phyloP scores from a whole-genome alignment of 2,888 invertebrate species.

The Mystacides longicornis region DNA sequence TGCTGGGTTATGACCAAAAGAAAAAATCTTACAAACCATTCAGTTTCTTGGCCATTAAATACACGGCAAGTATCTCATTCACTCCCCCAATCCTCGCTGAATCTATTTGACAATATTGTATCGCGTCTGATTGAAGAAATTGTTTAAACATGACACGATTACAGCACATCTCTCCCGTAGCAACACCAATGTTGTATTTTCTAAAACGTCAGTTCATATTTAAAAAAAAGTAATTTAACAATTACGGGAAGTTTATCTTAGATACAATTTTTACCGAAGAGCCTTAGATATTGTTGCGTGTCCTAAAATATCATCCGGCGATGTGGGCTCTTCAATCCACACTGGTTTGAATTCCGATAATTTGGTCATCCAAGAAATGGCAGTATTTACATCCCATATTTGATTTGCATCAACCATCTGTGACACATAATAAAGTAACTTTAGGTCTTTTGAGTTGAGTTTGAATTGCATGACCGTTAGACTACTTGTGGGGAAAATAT shows the following conservation, averaged over 20 bases:
- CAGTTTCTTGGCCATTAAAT: slow-evolving; percentile 81
- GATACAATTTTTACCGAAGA: slow-evolving; percentile 36
- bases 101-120: slow-evolving; percentile 88
- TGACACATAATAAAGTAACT: too few species aligned
- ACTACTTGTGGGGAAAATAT: too few species aligned
- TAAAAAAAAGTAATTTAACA: background rate
- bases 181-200: slow-evolving; percentile 65
- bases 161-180: slow-evolving; percentile 88
- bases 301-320: slow-evolving; percentile 85
- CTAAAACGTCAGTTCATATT: slow-evolving; percentile 42
- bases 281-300: slow-evolving; percentile 74
- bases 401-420: slow-evolving; percentile 87
- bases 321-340: slow-evolving; percentile 93
- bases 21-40: too few species aligned
- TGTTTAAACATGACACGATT: slow-evolving; percentile 91
- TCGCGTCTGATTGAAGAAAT: slow-evolving; percentile 69
- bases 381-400: slow-evolving; percentile 79
- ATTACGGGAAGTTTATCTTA: too few species aligned
- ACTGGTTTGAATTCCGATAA: slow-evolving; percentile 64
- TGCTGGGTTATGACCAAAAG: too few species aligned
- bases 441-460: too few species aligned
- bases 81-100: slow-evolving; percentile 81
- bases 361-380: slow-evolving; percentile 79
- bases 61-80: slow-evolving; percentile 81
- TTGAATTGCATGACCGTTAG: too few species aligned